Base-by-base conservation (phyloP, 1,140 invertebrate genomes). In the Drosophila biarmipes region DNA sequence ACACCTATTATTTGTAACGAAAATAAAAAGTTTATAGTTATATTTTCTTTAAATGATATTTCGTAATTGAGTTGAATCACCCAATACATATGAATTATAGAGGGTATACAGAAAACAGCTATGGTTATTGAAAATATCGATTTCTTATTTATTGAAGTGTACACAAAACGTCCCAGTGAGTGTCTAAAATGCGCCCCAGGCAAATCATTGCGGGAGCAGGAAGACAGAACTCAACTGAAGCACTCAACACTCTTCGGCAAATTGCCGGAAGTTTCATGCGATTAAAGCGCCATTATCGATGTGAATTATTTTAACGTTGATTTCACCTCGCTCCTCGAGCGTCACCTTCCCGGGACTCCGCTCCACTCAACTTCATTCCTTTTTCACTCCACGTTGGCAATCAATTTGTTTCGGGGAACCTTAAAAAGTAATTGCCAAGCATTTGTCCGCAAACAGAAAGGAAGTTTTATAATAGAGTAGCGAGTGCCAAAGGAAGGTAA, bases 241-340 rank as follows among this genome's bases (percentile, higher is more conserved):
- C 78, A 67, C 74, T 87, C 82, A 87, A 79, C 82, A 79, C 82
- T 87, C 84, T 68, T 73, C 71, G 64, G 68, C 68, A 87, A 87
- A 87, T 87, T 87, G 82, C 82, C 82, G 82, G 82, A 87, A 87
- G 82, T 87, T 87, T 87, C 63, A 69, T 78, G 84, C 82, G 82
- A 87, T 87, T 87, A 87, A 87, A 82, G 82, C 84, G 62, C 78
- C 78, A 87, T 87, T 87, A 87, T 87, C 82, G 82, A 87, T 87
- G 84, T 87, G 84, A 87, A 87, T 87, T 87, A 87, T 87, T 87
- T 87, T 78, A 82, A 82, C 57, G 63, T 59, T 73, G 68, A 55
- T 67, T 75, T 74, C 71, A 74, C 59, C 55, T 63, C 51, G 15
- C 54, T 40, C 35, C 21, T 53, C 55, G 7, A 29, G 5, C 27